Percentiles rank a stretch among this genome's conserved stretches.
phyloP scores from a whole-genome alignment of 1,140 invertebrate species.

The Tetranychus cinnabarinus region DNA sequence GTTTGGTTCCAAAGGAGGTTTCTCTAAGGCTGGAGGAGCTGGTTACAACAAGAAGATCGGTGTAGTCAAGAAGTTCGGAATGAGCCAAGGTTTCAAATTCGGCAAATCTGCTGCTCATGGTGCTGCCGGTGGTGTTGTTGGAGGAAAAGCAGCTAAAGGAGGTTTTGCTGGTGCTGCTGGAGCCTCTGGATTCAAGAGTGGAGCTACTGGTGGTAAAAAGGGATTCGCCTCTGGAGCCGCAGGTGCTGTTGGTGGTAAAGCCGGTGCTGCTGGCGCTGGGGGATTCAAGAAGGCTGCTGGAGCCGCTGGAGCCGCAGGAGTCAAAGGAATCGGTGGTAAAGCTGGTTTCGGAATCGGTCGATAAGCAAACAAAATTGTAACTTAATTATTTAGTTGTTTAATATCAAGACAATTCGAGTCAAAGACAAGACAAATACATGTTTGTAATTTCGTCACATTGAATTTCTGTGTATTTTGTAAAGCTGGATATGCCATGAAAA shows the following conservation, averaged over 20 bases:
- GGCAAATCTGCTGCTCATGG: slow-evolving; percentile 4
- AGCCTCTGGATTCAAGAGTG: background rate
- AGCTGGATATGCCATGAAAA: too few species aligned
- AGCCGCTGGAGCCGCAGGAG: background rate
- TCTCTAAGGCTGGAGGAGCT: slow-evolving; percentile 5
- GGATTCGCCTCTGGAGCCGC: background rate
- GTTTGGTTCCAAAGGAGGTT: slow-evolving; percentile 1
- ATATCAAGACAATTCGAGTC: too few species aligned
- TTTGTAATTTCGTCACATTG: too few species aligned
- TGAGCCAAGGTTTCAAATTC: slow-evolving; percentile 7
- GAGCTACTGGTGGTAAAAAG: background rate
- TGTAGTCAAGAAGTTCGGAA: slow-evolving; percentile 3
- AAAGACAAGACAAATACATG: too few species aligned
- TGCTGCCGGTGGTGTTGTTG: slow-evolving; percentile 6
- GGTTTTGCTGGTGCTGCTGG: background rate
- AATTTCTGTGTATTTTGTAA: too few species aligned
- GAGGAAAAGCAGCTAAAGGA: background rate
- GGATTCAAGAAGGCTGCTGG: background rate
- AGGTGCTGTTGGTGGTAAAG: background rate
- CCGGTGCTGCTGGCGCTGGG: background rate
- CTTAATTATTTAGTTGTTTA: too few species aligned
- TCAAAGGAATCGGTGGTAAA: background rate
- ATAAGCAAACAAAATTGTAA: too few species aligned
- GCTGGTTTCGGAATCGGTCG: background rate
- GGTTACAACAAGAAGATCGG: slow-evolving; percentile 10